Evolutionary conservation across 2,797 vertebrate genomes (phyloP), one percentile per base, ranked within the genome.

Genomic region (Rachycentron canadum): DNA sequence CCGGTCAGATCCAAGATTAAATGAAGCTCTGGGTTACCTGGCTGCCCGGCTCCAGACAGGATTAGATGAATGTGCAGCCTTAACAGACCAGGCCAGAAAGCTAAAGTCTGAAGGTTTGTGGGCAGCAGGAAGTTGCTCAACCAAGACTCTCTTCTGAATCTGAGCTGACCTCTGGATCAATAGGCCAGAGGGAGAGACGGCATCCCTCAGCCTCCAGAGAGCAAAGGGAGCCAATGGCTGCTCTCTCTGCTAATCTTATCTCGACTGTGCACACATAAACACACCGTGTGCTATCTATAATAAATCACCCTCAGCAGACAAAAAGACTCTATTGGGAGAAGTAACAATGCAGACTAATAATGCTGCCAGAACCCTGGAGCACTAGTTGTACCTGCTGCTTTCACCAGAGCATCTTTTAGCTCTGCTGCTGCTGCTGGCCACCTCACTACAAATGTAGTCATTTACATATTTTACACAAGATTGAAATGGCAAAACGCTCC

Each of bases 391-490:
- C 73, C 74, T 70, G 74, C 73, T 72, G 69, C 64, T 53, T 64
- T 81, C 80, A 69, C 50, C 32, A 21, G 63, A 68, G 69, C 67
- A 40, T 61, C 70, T 52, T 41, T 63, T 5, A 41, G 45, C 21
- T 56, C 40, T 25, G 21, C 52, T 30, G 64, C 66, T 45, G 72
- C 52, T 52, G 30, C 34, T 73, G 69, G 75, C 74, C 75, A 52
- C 71, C 59, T 72, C 60, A 25, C 65, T 63, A 47, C 41, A 45
- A 76, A 75, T 64, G 50, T 66, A 85, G 50, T 63, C 85, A 88
- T 92, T 91, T 89, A 76, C 82, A 89, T 88, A 87, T 87, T 86
- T 85, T 83, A 85, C 67, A 77, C 65, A 68, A 81, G 78, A 81
- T 77, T 78, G 73, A 91, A 82, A 81, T 68, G 69, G 81, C 64